These are phyloP conservation scores for Drymonia ruficornis DNA, from an alignment of 2,888 invertebrate species.

Conservation along the genomic window DNA sequence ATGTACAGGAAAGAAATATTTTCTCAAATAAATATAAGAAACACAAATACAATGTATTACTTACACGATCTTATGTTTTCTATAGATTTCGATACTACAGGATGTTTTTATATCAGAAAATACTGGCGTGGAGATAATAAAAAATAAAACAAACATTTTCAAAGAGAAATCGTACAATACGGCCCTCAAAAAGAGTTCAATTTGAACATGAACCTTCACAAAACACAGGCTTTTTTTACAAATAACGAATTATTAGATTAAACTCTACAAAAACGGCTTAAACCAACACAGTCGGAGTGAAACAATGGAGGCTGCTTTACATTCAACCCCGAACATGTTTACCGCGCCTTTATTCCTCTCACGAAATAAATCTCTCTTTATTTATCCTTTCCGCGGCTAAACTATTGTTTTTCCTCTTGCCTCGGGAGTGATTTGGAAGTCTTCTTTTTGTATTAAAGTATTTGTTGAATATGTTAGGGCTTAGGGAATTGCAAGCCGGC, in stretches of 20 bases:
- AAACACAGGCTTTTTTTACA: slow-evolving; percentile 1
- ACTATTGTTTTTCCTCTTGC: slow-evolving; percentile 60
- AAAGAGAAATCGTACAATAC: background rate
- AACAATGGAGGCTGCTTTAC: slow-evolving; percentile 46
- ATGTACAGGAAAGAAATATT: too few relatives aligned
- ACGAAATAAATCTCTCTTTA: slow-evolving; percentile 70
- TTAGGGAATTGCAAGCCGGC: too few relatives aligned
- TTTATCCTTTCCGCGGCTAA: slow-evolving; percentile 64
- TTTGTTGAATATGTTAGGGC: slow-evolving; percentile 6
- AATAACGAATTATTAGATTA: slow-evolving; percentile 7
- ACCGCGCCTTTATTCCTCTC: slow-evolving; percentile 58
- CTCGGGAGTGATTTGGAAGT: slow-evolving; percentile 47
- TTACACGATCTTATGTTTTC: too few relatives aligned
- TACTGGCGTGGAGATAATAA: too few relatives aligned
- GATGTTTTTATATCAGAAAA: too few relatives aligned
- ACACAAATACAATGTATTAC: too few relatives aligned
- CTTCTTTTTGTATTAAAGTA: slow-evolving; percentile 23
- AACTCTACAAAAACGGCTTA: slow-evolving; percentile 2
- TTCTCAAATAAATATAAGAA: too few relatives aligned
- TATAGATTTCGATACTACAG: too few relatives aligned
- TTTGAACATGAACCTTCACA: background rate
- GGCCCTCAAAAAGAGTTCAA: background rate
- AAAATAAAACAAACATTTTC: too few relatives aligned
- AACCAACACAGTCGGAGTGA: background rate
- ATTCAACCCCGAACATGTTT: slow-evolving; percentile 54